A percentile compares a stretch with the other conserved stretches of the same genome.
Evolutionary conservation across 2,113 vertebrate species (phyloP).

Genomic region (Ochotona princeps): DNA sequence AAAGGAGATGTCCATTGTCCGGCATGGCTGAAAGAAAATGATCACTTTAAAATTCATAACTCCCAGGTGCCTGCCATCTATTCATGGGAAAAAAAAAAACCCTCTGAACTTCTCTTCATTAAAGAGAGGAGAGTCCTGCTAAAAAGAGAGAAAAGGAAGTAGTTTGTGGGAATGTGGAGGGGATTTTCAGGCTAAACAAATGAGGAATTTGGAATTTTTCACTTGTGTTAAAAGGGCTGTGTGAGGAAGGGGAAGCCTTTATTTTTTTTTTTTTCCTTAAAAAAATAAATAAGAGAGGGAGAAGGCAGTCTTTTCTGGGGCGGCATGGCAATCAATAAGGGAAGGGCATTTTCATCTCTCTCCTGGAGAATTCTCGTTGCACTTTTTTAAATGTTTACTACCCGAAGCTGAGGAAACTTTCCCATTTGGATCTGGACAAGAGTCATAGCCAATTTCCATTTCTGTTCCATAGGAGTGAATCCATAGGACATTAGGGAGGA

Average conservation of each 20-base stretch:
- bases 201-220: constrained; percentile 92
- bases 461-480: background rate
- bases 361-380: constrained; percentile 50
- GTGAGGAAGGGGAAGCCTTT: constrained; percentile 84
- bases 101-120: constrained; percentile 93
- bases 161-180: constrained; percentile 92
- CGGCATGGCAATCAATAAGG: constrained; percentile 78
- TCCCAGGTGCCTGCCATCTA: constrained; percentile 92
- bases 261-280: background rate
- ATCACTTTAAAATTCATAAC: constrained; percentile 96
- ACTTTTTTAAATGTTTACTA: constrained; percentile 67
- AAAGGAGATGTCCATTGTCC: constrained; percentile 92
- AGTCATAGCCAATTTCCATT: background rate
- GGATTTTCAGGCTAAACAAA: constrained; percentile 92
- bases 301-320: constrained; percentile 77
- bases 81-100: constrained; percentile 90
- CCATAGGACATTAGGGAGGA: background rate
- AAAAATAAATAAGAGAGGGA: constrained; percentile 72
- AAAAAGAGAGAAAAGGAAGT: constrained; percentile 91
- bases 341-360: constrained; percentile 22
- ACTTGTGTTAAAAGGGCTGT: constrained; percentile 85
- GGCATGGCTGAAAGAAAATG: constrained; percentile 89
- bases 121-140: constrained; percentile 87
- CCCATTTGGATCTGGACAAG: background rate
- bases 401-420: constrained; percentile 55